Percentiles rank a stretch among this genome's conserved stretches.
Conservation (phyloP, 2,797 vertebrate genomes). For the Strix occidentalis region DNA sequence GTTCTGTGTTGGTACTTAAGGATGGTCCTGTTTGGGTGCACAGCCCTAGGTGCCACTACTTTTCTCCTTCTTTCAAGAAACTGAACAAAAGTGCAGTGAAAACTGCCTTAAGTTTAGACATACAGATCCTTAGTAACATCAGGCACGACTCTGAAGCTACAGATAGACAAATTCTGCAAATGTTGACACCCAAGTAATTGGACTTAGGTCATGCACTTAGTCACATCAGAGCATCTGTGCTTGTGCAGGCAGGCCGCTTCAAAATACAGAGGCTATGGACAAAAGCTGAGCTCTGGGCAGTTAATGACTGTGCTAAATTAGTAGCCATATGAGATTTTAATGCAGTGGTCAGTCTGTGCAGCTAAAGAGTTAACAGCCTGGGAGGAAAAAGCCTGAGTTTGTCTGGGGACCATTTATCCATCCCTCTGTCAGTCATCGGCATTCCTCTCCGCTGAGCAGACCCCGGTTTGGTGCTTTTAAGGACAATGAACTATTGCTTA, state of each 20-base stretch:
- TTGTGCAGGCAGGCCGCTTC: not conserved
- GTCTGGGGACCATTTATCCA: not conserved
- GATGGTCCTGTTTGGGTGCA: not conserved
- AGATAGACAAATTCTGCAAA: not conserved
- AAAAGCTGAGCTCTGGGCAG: not conserved
- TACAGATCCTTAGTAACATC: not conserved
- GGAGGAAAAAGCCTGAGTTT: not conserved
- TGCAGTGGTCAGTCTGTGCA: not conserved
- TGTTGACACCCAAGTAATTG: not conserved
- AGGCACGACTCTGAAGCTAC: not conserved
- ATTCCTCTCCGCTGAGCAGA: not conserved
- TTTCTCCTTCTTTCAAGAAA: not conserved
- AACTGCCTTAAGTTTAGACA: not conserved
- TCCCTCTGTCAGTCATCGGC: not conserved
- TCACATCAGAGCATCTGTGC: not conserved
- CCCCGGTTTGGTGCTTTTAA: not conserved
- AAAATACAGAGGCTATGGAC: not conserved
- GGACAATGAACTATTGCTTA: not conserved
- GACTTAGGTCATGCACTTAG: no score
- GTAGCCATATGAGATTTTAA: not conserved
- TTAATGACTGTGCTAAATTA: not conserved
- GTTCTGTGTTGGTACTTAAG: not conserved
- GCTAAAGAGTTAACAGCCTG: not conserved
- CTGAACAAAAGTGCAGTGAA: not conserved
- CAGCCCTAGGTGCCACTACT: rapidly evolving